phyloP scores from a whole-genome alignment of 2,797 vertebrate genomes.

The Hafferia zeledoni region DNA sequence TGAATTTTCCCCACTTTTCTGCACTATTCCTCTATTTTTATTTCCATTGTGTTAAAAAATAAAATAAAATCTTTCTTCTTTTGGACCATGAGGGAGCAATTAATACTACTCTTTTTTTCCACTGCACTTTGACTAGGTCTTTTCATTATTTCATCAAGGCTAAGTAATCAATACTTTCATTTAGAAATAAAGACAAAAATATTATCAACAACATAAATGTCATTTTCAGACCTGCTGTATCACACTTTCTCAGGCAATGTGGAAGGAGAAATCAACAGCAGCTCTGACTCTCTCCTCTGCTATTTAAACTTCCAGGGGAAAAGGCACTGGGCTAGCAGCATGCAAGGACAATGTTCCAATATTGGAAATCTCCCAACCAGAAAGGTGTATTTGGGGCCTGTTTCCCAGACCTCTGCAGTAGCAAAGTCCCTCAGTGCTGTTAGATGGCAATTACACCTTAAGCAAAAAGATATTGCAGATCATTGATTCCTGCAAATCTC shows the following conservation, averaged over 20 bases:
- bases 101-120: neutral
- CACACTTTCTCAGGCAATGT: neutral
- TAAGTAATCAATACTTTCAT: constrained; percentile 20
- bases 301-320: neutral
- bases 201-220: neutral
- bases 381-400: constrained; percentile 33
- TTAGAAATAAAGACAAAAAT: constrained; percentile 18
- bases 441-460: constrained; percentile 60
- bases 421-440: constrained; percentile 34
- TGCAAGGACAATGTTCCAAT: constrained; percentile 19
- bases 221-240: neutral
- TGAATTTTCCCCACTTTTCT: neutral
- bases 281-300: neutral
- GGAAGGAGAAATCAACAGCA: neutral
- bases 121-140: neutral
- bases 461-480: constrained; percentile 68
- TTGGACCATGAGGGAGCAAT: neutral
- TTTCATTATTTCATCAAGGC: neutral
- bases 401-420: neutral
- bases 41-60: neutral
- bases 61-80: neutral
- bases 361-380: constrained; percentile 58
- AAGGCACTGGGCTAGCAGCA: neutral
- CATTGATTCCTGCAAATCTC: constrained; percentile 67
- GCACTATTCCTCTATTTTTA: neutral